Base-by-base conservation (phyloP, 2,888 invertebrate genomes). In the Lasioglossum vierecki region DNA sequence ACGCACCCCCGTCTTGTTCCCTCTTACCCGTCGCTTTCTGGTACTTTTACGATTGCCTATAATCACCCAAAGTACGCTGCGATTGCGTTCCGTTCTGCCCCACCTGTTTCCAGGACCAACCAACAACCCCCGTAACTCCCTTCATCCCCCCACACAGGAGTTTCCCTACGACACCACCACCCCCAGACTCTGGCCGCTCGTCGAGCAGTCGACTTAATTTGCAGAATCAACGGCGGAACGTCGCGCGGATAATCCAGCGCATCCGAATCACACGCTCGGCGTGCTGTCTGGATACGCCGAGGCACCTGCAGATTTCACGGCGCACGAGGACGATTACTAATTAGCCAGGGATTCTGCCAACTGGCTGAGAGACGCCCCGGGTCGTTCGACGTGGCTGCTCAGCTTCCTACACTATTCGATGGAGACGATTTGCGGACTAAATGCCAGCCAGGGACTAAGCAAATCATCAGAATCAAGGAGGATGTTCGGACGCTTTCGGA, bases 201-300 rank as follows among this genome's bases (percentile, higher is more conserved):
- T 79, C 89, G 88, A 83, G 89, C 85, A 87, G 81, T 81, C 88
- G 84, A 88, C 88, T 91, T 91, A 91, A 91, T 92, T 90, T 92
- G 89, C 85, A 90, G 91, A 87, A 91, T 92, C 90, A 89, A 86
- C 90, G 79, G 83, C 79, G 83, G 73, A 88, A 86, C 82, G 83
- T 82, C 77, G 80, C 84, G 72, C 76, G 83, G 84, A 90, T 90
- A 85, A 91, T 90, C 90, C 79, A 71, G 84, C 87, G 80, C 84
- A 85, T 89, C 87, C 86, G 83, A 88, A 91, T 90, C 80, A 91
- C 84, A 87, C 86, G 91, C 90, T 89, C 82, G 70, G 79, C 79
- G 76, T 86, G n/a, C 73, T 44, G 71, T 76, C 83, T 57, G 70
- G 80, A 76, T 85, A 76, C 74, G 26, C 39, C 53, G 78, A 79